Evolutionary conservation across 2,113 vertebrate species (phyloP).

Genomic region (Cyphomyrus plagiostoma): DNA sequence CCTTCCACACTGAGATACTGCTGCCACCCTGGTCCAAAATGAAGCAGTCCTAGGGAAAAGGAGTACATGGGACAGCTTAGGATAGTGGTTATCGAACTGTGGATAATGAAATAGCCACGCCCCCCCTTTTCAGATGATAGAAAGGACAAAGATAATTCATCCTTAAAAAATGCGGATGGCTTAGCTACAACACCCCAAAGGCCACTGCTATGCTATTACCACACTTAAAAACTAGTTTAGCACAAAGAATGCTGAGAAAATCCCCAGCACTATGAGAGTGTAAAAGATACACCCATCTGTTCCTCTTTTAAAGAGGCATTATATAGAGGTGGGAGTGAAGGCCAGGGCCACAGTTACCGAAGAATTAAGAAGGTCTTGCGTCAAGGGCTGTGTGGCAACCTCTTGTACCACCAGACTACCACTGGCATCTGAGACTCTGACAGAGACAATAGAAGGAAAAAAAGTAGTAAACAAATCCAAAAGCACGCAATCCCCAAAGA

Average conservation of each 20-base stretch:
- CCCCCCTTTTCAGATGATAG: neutral
- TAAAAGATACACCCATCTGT: neutral
- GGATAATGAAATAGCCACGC: neutral
- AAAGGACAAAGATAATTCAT: neutral
- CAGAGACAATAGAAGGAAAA: slow-evolving; percentile 12
- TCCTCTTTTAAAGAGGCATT: neutral
- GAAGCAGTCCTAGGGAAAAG: slow-evolving; percentile 71
- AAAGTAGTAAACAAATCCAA: neutral
- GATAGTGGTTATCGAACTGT: neutral
- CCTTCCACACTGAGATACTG: slow-evolving; percentile 81
- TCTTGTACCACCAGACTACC: slow-evolving; percentile 77
- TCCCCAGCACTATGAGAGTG: neutral
- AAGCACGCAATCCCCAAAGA: neutral
- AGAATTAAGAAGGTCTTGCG: slow-evolving; percentile 74
- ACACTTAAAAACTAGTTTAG: neutral
- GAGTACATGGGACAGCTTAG: neutral
- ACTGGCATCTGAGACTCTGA: slow-evolving; percentile 71
- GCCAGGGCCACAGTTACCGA: slow-evolving; percentile 52
- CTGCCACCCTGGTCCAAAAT: slow-evolving; percentile 75
- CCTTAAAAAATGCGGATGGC: neutral
- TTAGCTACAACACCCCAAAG: neutral
- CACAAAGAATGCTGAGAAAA: neutral
- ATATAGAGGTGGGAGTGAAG: neutral
- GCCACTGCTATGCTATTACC: neutral
- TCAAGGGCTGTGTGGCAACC: slow-evolving; percentile 74